Evolutionary conservation across 2,113 vertebrate genomes (phyloP).

Genomic region (Siphamia tubifer): DNA sequence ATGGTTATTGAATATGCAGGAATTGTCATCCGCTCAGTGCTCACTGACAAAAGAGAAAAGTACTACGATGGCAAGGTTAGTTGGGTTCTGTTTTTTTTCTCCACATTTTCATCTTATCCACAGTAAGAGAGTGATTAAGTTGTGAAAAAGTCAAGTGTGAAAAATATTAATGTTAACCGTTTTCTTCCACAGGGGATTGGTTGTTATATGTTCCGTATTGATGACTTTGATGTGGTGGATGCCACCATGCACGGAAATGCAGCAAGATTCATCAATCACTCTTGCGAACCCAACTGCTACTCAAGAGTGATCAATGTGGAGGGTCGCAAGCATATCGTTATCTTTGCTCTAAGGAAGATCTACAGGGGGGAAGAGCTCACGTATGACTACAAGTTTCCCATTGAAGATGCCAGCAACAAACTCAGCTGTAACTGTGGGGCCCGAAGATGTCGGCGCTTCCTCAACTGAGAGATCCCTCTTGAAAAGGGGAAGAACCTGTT

Average conservation of each 20-base stretch:
- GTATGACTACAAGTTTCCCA: slow-evolving; percentile 95
- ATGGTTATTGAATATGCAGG: slow-evolving; percentile 95
- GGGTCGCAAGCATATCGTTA: slow-evolving; percentile 93
- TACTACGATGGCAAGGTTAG: slow-evolving; percentile 92
- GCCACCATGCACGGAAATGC: slow-evolving; percentile 95
- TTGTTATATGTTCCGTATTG: slow-evolving; percentile 96
- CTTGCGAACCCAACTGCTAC: slow-evolving; percentile 95
- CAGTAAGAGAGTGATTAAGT: neutral
- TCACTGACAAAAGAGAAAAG: slow-evolving; percentile 93
- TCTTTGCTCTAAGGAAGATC: slow-evolving; percentile 91
- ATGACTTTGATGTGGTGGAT: slow-evolving; percentile 93
- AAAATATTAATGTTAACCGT: neutral
- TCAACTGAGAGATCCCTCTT: slow-evolving; percentile 79
- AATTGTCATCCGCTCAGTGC: slow-evolving; percentile 91
- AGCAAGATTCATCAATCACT: slow-evolving; percentile 94
- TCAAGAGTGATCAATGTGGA: slow-evolving; percentile 93
- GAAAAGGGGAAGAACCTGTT: slow-evolving; percentile 8
- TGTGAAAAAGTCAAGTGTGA: neutral
- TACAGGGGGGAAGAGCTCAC: slow-evolving; percentile 93
- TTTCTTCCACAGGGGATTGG: slow-evolving; percentile 84
- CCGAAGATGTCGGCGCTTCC: slow-evolving; percentile 88
- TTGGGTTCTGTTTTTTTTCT: neutral
- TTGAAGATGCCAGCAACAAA: slow-evolving; percentile 93
- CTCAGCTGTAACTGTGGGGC: slow-evolving; percentile 92
- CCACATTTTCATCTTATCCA: neutral